phyloP scores from a whole-genome alignment of 2,113 vertebrate genomes.

The Centropus unirufus region DNA sequence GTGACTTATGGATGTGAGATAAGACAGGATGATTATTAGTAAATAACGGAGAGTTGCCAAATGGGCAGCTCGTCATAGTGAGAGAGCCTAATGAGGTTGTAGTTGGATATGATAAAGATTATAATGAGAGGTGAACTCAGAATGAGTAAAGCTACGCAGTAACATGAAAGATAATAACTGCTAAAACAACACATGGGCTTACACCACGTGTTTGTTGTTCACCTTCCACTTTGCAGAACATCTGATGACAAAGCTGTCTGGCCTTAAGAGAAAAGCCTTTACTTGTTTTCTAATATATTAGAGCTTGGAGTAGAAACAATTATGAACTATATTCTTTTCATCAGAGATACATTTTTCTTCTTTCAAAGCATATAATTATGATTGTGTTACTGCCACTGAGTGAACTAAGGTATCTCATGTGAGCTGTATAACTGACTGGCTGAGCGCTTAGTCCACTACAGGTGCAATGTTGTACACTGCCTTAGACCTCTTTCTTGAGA shows the following conservation, averaged over 20 bases:
- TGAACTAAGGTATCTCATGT: background rate
- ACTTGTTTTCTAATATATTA: background rate
- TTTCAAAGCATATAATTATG: background rate
- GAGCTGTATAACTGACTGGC: background rate
- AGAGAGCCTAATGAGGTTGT: background rate
- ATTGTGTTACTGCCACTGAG: background rate
- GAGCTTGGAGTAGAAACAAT: background rate
- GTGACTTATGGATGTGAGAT: background rate
- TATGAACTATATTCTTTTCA: background rate
- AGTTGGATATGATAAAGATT: background rate
- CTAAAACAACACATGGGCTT: background rate
- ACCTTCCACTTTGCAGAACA: background rate
- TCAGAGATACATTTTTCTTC: background rate
- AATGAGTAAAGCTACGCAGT: background rate
- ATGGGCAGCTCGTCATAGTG: background rate
- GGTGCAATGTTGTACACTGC: fast-evolving
- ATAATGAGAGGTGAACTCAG: background rate
- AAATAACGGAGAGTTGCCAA: background rate
- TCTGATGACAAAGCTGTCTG: background rate
- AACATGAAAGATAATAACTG: background rate
- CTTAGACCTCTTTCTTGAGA: background rate
- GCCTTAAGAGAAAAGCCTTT: background rate
- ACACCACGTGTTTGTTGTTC: background rate
- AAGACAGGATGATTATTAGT: background rate
- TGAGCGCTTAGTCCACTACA: background rate